These are phyloP conservation scores for Temnothorax longispinosus DNA, from an alignment of 1,140 invertebrate species.

Conservation along the genomic window DNA sequence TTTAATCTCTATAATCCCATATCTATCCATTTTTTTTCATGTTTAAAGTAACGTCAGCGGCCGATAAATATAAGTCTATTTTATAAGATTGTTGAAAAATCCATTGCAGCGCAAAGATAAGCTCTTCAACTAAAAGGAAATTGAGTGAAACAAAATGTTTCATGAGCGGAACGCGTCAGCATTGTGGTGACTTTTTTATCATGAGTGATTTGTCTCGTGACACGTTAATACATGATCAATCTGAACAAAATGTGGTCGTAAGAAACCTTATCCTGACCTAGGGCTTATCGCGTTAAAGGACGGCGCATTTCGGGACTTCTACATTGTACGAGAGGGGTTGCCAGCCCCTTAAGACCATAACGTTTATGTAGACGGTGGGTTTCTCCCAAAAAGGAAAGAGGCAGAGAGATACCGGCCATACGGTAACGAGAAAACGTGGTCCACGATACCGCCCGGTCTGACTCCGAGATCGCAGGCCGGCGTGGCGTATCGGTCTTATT, in stretches of 20 bases:
- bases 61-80: neutral
- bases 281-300: constrained; percentile 71
- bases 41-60: neutral
- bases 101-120: neutral
- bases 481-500: constrained; percentile 58
- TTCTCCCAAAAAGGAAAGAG: constrained; percentile 52
- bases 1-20: neutral
- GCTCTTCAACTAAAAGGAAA: neutral
- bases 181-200: neutral
- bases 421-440: constrained; percentile 69
- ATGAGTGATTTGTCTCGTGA: constrained; percentile 59
- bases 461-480: neutral
- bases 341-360: constrained; percentile 73
- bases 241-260: constrained; percentile 65
- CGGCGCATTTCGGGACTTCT: constrained; percentile 70
- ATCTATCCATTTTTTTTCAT: too few species aligned
- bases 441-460: constrained; percentile 23
- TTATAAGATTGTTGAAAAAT: neutral
- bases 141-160: neutral
- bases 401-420: constrained; percentile 57
- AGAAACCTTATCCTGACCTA: constrained; percentile 69
- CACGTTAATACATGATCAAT: constrained; percentile 58
- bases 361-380: constrained; percentile 67
- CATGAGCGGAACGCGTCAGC: neutral
- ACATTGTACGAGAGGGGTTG: constrained; percentile 46